Base-by-base conservation (phyloP, 2,113 vertebrate genomes). In the Oenanthe melanoleuca region DNA sequence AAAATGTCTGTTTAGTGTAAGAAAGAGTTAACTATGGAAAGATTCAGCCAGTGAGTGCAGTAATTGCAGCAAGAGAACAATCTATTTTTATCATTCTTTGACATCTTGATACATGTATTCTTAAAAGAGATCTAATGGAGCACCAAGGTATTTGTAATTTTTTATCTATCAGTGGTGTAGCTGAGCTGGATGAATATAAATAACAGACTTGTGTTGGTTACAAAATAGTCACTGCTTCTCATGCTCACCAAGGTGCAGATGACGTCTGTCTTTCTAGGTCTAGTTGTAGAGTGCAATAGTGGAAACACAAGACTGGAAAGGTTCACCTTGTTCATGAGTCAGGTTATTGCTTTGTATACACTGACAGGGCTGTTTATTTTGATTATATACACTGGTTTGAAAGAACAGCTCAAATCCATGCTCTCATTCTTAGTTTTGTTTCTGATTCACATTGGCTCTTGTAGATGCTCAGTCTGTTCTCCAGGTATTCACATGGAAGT, bases 401-500 rank as follows among this genome's bases (percentile, higher is more conserved):
- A 92, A 75, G 45, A 92, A 24, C 31, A 85, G 23, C 61, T 78
- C 69, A 59, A 52, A 83, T 47, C 42, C 33, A 64, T 1, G 2
- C 29, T 92, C 65, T 91, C 45, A n/a, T 71, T 77, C 55, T 45
- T 81, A 61, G 24, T 31, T 92, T 69, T 65, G n/a, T 7, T 85
- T 92, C 75, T 85, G 18, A 88, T 88, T 88, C 84, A 74, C 0
- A 0, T 28, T 72, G 59, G 49, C 91, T 77, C 50, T 73, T 77
- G 29, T 70, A 61, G 85, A 66, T 77, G 50, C 61, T 38, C 40
- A 50, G 52, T 34, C 71, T 70, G 60, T 47, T 95, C 70, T 91
- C 52, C 89, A 94, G 89, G 89, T 95, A 93, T 59, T 78, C 64
- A 71, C 29, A 12, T 85, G 65, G 55, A 94, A 92, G 64, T 82